Conservation (phyloP, 2,888 invertebrate species). For the Tachina grossa region DNA sequence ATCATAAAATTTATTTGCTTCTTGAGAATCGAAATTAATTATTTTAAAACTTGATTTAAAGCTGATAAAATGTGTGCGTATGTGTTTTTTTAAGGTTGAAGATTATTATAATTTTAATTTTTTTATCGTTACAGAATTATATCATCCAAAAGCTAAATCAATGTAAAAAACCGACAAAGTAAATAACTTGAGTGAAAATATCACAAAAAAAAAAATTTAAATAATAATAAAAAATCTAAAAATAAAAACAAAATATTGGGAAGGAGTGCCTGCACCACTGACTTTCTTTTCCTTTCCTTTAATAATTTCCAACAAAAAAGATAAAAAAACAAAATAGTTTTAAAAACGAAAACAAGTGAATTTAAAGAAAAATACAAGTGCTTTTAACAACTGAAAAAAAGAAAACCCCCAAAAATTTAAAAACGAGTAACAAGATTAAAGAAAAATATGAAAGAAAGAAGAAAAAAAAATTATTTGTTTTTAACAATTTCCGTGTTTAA, state of each 20-base stretch:
- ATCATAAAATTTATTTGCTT: constrained; percentile 48
- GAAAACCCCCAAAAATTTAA: constrained; percentile 17
- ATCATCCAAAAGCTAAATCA: constrained; percentile 55
- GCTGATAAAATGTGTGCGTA: neutral
- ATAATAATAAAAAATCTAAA: too few relatives aligned
- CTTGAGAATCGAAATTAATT: constrained; percentile 10
- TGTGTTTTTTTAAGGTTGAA: constrained; percentile 3
- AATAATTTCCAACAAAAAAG: constrained; percentile 18
- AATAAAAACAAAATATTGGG: constrained; percentile 25
- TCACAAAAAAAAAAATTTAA: neutral
- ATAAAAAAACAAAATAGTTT: neutral
- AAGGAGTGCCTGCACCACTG: constrained; percentile 60
- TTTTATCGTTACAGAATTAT: constrained; percentile 69
- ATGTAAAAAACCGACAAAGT: constrained; percentile 18
- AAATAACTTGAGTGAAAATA: constrained; percentile 42
- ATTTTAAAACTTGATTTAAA: constrained; percentile 24
- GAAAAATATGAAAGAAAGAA: constrained; percentile 10
- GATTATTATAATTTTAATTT: constrained; percentile 45
- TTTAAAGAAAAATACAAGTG: constrained; percentile 50
- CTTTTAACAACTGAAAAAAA: constrained; percentile 42
- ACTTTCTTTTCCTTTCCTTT: constrained; percentile 53
- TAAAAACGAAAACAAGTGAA: constrained; percentile 48
- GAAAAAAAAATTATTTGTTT: constrained; percentile 15
- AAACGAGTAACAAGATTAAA: constrained; percentile 2
- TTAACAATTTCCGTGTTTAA: constrained; percentile 64